Percentiles rank a stretch among this genome's conserved stretches.
phyloP scores from a whole-genome alignment of 2,888 invertebrate genomes.

The Drosophila multiciliata region DNA sequence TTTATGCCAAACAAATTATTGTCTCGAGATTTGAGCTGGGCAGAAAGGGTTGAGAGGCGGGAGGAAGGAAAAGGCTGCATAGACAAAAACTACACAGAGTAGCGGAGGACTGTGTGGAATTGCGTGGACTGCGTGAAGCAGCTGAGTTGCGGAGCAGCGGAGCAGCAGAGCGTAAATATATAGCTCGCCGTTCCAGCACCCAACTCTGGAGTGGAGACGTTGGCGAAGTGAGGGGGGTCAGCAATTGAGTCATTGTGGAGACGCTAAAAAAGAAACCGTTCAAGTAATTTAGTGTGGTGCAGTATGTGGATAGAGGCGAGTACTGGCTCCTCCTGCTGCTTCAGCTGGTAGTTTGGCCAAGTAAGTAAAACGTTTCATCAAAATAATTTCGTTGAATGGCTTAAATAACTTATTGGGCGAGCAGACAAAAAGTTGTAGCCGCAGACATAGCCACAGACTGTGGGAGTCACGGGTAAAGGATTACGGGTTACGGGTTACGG shows the following conservation, averaged over 20 bases:
- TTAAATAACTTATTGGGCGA: slow-evolving; percentile 38
- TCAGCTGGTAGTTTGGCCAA: slow-evolving; percentile 13
- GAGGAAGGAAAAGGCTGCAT: slow-evolving; percentile 1
- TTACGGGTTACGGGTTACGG: not conserved
- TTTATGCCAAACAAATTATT: slow-evolving; percentile 77
- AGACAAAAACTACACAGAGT: slow-evolving; percentile 39
- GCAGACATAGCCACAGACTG: slow-evolving; percentile 31
- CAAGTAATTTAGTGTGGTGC: slow-evolving; percentile 11
- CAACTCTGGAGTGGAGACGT: not conserved
- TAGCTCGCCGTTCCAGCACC: not conserved
- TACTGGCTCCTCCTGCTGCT: not conserved
- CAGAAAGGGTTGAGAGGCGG: slow-evolving; percentile 23
- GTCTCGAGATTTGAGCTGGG: slow-evolving; percentile 66
- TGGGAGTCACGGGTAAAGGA: not conserved
- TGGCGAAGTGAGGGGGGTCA: not conserved
- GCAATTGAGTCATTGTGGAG: slow-evolving; percentile 27
- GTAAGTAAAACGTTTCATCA: slow-evolving; percentile 44
- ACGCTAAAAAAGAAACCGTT: slow-evolving; percentile 5
- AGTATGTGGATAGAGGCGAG: not conserved
- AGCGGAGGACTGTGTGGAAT: not conserved
- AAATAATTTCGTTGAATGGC: slow-evolving; percentile 50
- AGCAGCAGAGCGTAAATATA: slow-evolving; percentile 19
- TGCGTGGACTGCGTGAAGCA: slow-evolving; percentile 6
- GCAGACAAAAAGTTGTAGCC: slow-evolving; percentile 11
- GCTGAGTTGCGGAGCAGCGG: not conserved